Conservation (phyloP, 1,140 invertebrate genomes). For the Heliconius hewitsoni region DNA sequence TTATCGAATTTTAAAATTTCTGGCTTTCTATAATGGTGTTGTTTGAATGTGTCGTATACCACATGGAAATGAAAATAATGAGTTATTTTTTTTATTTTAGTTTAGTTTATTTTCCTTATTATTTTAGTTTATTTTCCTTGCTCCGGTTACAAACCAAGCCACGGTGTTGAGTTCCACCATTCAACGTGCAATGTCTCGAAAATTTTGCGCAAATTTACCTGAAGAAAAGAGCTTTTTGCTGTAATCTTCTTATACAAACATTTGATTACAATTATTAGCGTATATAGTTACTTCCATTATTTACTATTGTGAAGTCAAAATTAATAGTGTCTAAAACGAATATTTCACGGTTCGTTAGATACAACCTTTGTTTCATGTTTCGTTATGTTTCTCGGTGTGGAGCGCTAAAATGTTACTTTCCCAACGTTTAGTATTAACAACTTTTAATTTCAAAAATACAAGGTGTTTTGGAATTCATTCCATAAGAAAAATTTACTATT, state of each 20-base stretch:
- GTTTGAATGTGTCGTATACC: too few relatives aligned
- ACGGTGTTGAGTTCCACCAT: too few relatives aligned
- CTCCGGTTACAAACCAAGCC: too few relatives aligned
- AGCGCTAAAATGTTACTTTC: slow-evolving; percentile 36
- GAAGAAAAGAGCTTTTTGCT: too few relatives aligned
- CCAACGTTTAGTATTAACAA: not conserved
- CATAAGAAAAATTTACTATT: not conserved
- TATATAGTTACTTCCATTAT: not conserved
- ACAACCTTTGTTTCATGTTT: slow-evolving; percentile 42
- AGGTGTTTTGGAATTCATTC: not conserved
- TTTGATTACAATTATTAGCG: not conserved
- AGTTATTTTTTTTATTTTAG: too few relatives aligned
- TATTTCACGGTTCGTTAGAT: slow-evolving; percentile 40
- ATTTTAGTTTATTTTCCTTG: too few relatives aligned
- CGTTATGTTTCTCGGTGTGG: slow-evolving; percentile 26
- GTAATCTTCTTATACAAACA: not conserved
- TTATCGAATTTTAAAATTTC: too few relatives aligned
- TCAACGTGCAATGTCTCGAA: too few relatives aligned
- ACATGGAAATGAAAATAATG: too few relatives aligned
- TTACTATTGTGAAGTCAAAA: slow-evolving; percentile 17
- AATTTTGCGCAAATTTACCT: too few relatives aligned
- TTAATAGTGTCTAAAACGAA: slow-evolving; percentile 32
- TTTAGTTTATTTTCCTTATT: too few relatives aligned
- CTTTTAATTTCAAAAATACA: not conserved
- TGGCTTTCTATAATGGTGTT: too few relatives aligned